Conservation (phyloP, 2,113 vertebrate species). For the Pyrgilauda ruficollis region DNA sequence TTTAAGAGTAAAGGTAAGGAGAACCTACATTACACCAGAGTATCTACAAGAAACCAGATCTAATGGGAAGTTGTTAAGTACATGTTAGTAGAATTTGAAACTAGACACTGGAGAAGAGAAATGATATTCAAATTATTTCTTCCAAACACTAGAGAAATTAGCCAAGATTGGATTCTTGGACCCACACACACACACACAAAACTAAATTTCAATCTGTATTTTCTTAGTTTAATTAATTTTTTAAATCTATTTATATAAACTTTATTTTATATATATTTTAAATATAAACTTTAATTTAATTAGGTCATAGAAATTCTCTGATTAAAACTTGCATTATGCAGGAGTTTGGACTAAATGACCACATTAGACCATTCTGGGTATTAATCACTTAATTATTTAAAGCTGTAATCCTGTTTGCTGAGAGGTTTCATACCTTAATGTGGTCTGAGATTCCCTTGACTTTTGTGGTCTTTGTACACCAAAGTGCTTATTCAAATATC, state of each 20-base stretch:
- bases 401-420: neutral
- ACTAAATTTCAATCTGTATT: neutral
- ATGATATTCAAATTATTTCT: neutral
- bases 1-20: neutral
- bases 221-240: neutral
- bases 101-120: neutral
- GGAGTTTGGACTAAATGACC: neutral
- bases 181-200: neutral
- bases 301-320: neutral
- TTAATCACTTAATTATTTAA: slow-evolving; percentile 11
- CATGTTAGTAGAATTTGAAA: neutral
- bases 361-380: neutral
- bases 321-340: neutral
- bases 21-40: neutral
- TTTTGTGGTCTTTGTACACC: neutral
- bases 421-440: neutral
- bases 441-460: neutral
- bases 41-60: neutral
- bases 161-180: neutral
- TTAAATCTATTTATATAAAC: neutral
- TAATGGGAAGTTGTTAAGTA: neutral
- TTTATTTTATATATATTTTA: neutral
- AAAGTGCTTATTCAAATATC: neutral
- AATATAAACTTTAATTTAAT: neutral
- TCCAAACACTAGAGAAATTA: neutral